Evolutionary conservation across 2,888 invertebrate species (phyloP).

Genomic region (Ligdia adustata): DNA sequence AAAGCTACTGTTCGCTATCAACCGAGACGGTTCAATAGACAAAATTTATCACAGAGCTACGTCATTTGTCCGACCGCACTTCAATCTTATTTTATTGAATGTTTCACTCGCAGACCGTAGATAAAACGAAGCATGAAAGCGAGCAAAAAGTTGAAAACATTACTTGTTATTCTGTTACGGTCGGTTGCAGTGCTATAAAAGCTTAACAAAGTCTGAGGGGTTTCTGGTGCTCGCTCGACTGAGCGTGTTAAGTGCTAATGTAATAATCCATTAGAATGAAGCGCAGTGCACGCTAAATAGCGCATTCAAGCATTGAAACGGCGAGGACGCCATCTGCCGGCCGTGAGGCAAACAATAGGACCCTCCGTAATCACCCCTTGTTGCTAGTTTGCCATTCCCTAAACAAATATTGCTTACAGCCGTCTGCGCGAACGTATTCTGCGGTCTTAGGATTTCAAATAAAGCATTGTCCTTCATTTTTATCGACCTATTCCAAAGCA

Average conservation of each 20-base stretch:
- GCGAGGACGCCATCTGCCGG: constrained; percentile 76
- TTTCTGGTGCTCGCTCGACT: constrained; percentile 74
- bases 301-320: constrained; percentile 75
- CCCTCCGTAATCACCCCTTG: constrained; percentile 74
- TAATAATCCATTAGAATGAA: constrained; percentile 83
- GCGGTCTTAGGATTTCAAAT: constrained; percentile 44
- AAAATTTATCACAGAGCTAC: constrained; percentile 30
- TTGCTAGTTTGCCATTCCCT: constrained; percentile 71
- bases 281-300: constrained; percentile 81
- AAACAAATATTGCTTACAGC: constrained; percentile 72
- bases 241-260: constrained; percentile 83
- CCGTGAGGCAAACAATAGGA: constrained; percentile 73
- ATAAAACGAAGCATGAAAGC: constrained; percentile 52
- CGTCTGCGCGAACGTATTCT: constrained; percentile 52
- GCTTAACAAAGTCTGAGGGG: constrained; percentile 66
- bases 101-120: constrained; percentile 51
- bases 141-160: constrained; percentile 58
- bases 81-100: constrained; percentile 52
- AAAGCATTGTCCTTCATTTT: constrained; percentile 48
- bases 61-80: constrained; percentile 41
- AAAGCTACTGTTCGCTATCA: constrained; percentile 21
- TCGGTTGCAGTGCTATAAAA: constrained; percentile 58
- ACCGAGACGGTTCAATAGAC: constrained; percentile 43
- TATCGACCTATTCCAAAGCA: constrained; percentile 38
- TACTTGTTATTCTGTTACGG: constrained; percentile 66